Conservation (phyloP, 2,113 vertebrate genomes). For the Parus major region DNA sequence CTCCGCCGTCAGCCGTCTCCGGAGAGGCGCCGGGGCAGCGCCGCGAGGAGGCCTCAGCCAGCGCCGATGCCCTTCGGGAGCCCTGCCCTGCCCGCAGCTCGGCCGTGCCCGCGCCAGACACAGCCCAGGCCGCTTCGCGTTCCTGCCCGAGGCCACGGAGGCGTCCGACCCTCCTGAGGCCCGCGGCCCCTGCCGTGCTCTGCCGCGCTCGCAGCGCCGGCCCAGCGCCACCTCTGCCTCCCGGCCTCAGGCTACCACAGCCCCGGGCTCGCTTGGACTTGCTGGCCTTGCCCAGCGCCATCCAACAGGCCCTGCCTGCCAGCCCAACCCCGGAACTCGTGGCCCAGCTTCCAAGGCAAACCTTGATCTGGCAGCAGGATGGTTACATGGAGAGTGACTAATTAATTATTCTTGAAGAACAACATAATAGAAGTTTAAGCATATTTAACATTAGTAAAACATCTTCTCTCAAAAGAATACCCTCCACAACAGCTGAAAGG, state of each 20-base stretch:
- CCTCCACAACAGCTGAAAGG: neutral
- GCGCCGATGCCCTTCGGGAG: too few relatives aligned
- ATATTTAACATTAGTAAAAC: neutral
- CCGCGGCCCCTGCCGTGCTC: neutral
- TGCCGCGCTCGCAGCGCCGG: neutral
- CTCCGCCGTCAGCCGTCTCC: rapidly evolving
- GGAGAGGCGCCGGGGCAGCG: neutral
- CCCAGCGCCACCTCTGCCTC: neutral
- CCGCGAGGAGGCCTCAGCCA: neutral
- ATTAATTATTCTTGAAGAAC: neutral
- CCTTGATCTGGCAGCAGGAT: neutral
- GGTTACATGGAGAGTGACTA: neutral
- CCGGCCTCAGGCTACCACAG: neutral
- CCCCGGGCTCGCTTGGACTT: too few relatives aligned
- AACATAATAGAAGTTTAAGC: neutral
- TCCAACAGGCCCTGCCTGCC: neutral
- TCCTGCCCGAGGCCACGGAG: too few relatives aligned
- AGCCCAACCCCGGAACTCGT: rapidly evolving
- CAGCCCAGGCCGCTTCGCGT: too few relatives aligned
- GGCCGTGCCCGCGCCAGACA: neutral
- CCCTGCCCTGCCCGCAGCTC: neutral
- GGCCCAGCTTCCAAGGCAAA: neutral
- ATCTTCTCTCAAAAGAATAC: neutral
- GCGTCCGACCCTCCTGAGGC: rapidly evolving
- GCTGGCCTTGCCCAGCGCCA: rapidly evolving